Evolutionary conservation across 35 echinoderm and acorn worm genomes (phyloP).

Genomic region (Chiridota heheva): DNA sequence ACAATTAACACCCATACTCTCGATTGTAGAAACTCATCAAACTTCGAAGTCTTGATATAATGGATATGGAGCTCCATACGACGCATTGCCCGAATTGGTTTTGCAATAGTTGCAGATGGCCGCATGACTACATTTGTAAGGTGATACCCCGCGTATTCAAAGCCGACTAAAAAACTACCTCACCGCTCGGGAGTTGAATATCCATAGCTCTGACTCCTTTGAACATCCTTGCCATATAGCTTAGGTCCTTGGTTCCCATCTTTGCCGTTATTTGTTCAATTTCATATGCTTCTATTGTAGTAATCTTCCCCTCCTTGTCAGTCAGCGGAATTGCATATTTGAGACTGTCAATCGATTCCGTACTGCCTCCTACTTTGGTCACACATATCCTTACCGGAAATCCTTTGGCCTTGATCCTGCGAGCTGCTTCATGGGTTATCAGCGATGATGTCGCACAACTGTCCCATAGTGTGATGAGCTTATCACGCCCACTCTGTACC

Average conservation of each 20-base stretch:
- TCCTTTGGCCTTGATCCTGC: constrained; percentile 2
- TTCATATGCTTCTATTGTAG: constrained; percentile 32
- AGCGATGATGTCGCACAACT: constrained; percentile 55
- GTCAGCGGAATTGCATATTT: constrained; percentile 21
- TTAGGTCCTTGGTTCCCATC: constrained; percentile 12
- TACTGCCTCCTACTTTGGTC: constrained; percentile 48
- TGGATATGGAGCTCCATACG: constrained; percentile 18
- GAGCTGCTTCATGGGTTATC: constrained; percentile 31
- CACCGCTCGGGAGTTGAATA: constrained; percentile 19
- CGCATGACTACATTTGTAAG: constrained; percentile 13
- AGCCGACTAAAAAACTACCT: constrained; percentile 50
- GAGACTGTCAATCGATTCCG: constrained; percentile 44
- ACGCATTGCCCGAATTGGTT: constrained; percentile 51
- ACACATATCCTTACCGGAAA: constrained; percentile 27
- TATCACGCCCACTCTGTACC: neutral
- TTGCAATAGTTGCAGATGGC: constrained; percentile 27
- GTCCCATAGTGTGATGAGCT: constrained; percentile 38
- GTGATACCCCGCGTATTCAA: constrained; percentile 51
- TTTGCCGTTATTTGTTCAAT: constrained; percentile 50
- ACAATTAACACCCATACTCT: constrained; percentile 54
- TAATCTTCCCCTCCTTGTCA: constrained; percentile 10
- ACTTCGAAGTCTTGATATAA: constrained; percentile 31
- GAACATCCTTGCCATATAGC: constrained; percentile 13
- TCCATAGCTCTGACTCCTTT: neutral
- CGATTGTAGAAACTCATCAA: constrained; percentile 42